phyloP scores from a whole-genome alignment of 2,113 vertebrate species.

The Rhagologus leucostigma region DNA sequence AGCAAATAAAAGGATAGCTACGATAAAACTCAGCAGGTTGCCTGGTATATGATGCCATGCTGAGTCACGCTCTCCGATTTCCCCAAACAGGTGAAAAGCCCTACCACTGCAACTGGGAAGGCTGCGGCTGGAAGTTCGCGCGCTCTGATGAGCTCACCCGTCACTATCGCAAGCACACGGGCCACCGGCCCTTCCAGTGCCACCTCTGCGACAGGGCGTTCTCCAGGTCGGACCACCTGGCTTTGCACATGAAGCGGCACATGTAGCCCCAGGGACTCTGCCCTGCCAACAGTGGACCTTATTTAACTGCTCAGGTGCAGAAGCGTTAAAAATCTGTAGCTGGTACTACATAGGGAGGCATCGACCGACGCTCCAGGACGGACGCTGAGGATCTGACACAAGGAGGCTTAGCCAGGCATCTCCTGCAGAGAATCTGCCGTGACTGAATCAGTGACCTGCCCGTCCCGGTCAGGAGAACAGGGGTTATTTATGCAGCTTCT shows the following conservation, averaged over 20 bases:
- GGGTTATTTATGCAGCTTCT: slow-evolving; percentile 73
- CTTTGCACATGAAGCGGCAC: slow-evolving; percentile 95
- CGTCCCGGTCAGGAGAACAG: neutral
- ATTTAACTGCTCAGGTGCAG: slow-evolving; percentile 33
- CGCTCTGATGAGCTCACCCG: slow-evolving; percentile 93
- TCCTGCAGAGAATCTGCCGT: slow-evolving; percentile 54
- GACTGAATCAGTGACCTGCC: neutral
- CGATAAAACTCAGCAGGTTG: neutral
- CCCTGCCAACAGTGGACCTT: neutral
- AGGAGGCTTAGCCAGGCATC: slow-evolving; percentile 69
- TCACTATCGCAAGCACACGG: slow-evolving; percentile 95
- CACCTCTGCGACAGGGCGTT: slow-evolving; percentile 94
- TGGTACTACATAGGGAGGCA: slow-evolving; percentile 83
- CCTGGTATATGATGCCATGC: neutral
- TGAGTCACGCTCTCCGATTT: neutral
- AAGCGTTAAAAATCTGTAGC: slow-evolving; percentile 72
- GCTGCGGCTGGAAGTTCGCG: slow-evolving; percentile 95
- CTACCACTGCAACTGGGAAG: slow-evolving; percentile 96
- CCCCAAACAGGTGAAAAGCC: slow-evolving; percentile 86
- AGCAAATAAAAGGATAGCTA: rapidly evolving
- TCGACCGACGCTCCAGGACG: neutral
- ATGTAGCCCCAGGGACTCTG: slow-evolving; percentile 67
- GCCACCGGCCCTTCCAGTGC: slow-evolving; percentile 94
- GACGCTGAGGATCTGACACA: slow-evolving; percentile 35
- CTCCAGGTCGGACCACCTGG: slow-evolving; percentile 93